phyloP scores from a whole-genome alignment of 1,140 invertebrate genomes.

The Drosophila willistoni region DNA sequence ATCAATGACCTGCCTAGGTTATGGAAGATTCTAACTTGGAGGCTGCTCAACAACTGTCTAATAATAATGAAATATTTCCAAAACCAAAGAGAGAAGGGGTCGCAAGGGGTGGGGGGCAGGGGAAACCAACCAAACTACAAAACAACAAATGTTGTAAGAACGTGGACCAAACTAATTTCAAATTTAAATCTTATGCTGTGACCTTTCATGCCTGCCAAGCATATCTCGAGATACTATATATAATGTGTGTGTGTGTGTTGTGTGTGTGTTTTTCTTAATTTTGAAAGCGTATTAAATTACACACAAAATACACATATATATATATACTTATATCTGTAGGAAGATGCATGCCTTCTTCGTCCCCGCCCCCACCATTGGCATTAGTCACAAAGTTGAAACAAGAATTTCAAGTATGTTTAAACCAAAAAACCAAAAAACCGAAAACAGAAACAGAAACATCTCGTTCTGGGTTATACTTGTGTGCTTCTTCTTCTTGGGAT shows the following conservation, averaged over 20 bases:
- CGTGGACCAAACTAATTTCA: slow-evolving; percentile 63
- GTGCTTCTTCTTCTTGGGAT: slow-evolving; percentile 12
- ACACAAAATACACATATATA: slow-evolving; percentile 32
- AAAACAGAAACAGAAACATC: slow-evolving; percentile 25
- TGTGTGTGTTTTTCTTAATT: slow-evolving; percentile 72
- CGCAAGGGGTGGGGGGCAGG: no score
- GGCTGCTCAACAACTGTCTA: slow-evolving; percentile 72
- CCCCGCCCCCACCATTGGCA: slow-evolving; percentile 11
- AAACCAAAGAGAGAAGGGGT: neutral
- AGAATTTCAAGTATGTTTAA: slow-evolving; percentile 82
- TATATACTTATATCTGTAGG: neutral
- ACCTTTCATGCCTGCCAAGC: slow-evolving; percentile 69
- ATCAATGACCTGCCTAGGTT: slow-evolving; percentile 60
- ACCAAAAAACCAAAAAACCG: slow-evolving; percentile 39
- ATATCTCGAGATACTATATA: slow-evolving; percentile 52
- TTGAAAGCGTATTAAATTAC: slow-evolving; percentile 81
- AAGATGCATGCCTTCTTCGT: slow-evolving; percentile 20
- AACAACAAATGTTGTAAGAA: slow-evolving; percentile 33
- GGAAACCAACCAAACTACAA: slow-evolving; percentile 25
- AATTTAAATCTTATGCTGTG: slow-evolving; percentile 76
- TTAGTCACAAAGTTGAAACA: slow-evolving; percentile 65
- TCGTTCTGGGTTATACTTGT: slow-evolving; percentile 37
- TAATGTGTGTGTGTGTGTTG: slow-evolving; percentile 30
- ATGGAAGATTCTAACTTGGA: slow-evolving; percentile 27
- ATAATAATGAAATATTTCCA: slow-evolving; percentile 81